Evolutionary conservation across 1,140 invertebrate species (phyloP), one percentile per base, ranked within the genome.

Genomic region (Cotesia glomerata): DNA sequence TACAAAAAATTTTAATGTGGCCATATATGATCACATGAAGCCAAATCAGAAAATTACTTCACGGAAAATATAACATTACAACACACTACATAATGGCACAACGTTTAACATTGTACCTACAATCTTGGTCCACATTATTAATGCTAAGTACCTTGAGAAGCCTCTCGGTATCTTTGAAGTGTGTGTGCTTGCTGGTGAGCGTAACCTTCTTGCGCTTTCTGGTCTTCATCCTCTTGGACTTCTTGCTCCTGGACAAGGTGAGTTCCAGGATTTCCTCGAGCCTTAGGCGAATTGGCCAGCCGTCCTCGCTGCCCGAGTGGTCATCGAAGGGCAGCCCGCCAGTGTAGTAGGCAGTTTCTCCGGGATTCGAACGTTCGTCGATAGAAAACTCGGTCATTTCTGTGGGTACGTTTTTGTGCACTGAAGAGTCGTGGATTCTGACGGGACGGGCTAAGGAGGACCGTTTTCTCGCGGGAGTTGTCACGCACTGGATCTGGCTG

Each of bases 81-180:
- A 73, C n/a, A 35, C 39, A 59, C 79, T 85, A 87, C 85, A 87
- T 86, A 75, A 87, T 77, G 64, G 82, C 83, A 80, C 85, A 87
- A 70, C 84, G 80, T 78, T 84, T 82, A 71, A 84, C 81, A 75
- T 85, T 85, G 81, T 87, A 86, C 74, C 81, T 80, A 80, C 77
- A 82, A 80, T 83, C 82, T 86, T 86, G 86, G 84, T 87, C 85
- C 84, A 86, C 83, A 77, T 83, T 85, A 72, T 86, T 87, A 69
- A 86, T 80, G 81, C 83, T 87, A 75, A 86, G 78, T 74, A 87
- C 84, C 71, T 85, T 86, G 68, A 87, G 83, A 69, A 87, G 78
- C 52, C 81, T 85, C 70, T 87, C 85, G 66, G 85, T 86, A 72
- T 87, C 86, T 49, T 85, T 85, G 73, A 83, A 87, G 35, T 75